phyloP scores from a whole-genome alignment of 2,797 vertebrate genomes.

The Threskiornis aethiopicus region DNA sequence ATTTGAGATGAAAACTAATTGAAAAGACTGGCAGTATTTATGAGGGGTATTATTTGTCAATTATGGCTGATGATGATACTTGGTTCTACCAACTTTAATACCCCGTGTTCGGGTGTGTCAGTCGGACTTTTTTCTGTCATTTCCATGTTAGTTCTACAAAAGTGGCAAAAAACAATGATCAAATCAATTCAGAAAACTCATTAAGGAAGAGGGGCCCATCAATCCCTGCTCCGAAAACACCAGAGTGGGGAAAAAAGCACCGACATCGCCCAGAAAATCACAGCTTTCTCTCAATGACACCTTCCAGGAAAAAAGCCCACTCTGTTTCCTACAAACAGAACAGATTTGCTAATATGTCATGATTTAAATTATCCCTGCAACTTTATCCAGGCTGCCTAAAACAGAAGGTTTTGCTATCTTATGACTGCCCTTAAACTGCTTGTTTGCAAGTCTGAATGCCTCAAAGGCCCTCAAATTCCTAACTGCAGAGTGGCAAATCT shows the following conservation, averaged over 20 bases:
- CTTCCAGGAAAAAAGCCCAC: background rate
- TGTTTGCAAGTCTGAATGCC: background rate
- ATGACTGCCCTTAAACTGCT: background rate
- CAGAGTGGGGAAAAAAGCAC: background rate
- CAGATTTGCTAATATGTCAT: background rate
- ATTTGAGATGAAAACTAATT: slow-evolving; percentile 90
- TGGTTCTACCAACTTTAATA: slow-evolving; percentile 72
- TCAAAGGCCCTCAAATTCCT: background rate
- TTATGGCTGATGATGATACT: slow-evolving; percentile 74
- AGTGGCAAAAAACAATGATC: slow-evolving; percentile 14
- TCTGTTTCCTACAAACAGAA: background rate
- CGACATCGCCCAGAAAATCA: background rate
- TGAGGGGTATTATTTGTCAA: slow-evolving; percentile 93
- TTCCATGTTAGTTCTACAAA: slow-evolving; percentile 38
- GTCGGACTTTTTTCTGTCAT: background rate
- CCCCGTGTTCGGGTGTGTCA: slow-evolving; percentile 5
- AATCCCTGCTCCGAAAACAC: background rate
- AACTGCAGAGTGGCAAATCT: background rate
- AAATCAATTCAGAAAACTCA: slow-evolving; percentile 30
- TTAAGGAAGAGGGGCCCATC: background rate
- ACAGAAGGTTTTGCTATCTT: background rate
- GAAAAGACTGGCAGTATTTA: slow-evolving; percentile 87
- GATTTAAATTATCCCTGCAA: background rate
- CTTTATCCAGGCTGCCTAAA: background rate
- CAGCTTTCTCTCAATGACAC: background rate